phyloP scores from a whole-genome alignment of 2,888 invertebrate species.

The Acanthacorydalis orientalis region DNA sequence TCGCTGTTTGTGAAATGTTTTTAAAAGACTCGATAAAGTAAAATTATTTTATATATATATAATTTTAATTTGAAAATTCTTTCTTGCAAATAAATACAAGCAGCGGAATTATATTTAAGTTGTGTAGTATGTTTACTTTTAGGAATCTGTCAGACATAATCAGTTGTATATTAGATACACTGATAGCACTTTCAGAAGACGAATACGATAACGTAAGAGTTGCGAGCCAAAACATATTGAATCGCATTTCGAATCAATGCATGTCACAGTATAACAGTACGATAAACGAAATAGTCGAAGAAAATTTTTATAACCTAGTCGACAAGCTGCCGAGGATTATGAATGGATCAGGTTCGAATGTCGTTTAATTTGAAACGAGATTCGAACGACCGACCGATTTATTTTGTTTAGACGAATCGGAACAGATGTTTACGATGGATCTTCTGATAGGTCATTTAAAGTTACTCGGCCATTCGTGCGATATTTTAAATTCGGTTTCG shows the following conservation, averaged over 20 bases:
- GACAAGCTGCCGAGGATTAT: conserved; percentile 45
- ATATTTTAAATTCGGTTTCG: conserved; percentile 33
- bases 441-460: conserved; percentile 49
- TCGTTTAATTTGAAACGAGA: background rate
- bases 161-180: conserved; percentile 43
- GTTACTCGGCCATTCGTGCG: conserved; percentile 33
- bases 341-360: conserved; percentile 35
- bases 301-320: conserved; percentile 39
- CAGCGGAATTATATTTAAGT: too few relatives aligned
- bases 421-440: conserved; percentile 43
- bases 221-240: conserved; percentile 22
- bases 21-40: too few relatives aligned
- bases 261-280: conserved; percentile 21
- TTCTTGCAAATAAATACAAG: too few relatives aligned
- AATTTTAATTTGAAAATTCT: too few relatives aligned
- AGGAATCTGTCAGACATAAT: conserved; percentile 46
- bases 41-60: background rate
- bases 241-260: conserved; percentile 27
- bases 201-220: conserved; percentile 32
- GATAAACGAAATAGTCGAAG: conserved; percentile 37
- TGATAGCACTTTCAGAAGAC: conserved; percentile 53
- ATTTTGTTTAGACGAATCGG: conserved; percentile 31
- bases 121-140: conserved; percentile 15
- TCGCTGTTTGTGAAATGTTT: conserved; percentile 28
- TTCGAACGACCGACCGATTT: conserved; percentile 3